Percentiles rank a stretch among this genome's conserved stretches.
Evolutionary conservation across 2,113 vertebrate species (phyloP).

Genomic region (Anolis sagrei): DNA sequence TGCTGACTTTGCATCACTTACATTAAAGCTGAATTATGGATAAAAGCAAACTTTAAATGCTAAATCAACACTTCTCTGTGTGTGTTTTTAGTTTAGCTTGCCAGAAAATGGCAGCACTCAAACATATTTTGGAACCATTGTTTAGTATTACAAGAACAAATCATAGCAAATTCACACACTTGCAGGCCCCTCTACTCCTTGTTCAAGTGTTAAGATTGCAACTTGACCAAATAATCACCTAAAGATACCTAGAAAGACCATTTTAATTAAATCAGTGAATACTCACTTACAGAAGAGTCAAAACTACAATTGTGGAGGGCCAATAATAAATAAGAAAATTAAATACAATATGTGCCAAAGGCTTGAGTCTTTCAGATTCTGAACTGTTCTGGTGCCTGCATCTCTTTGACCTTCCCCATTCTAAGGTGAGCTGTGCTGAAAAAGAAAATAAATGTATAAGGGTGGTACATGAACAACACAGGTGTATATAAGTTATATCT

Average conservation of each 20-base stretch:
- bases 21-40: background rate
- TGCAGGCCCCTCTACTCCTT: too few species aligned
- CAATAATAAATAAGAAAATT: background rate
- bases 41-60: background rate
- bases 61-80: slow-evolving; percentile 5
- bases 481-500: background rate
- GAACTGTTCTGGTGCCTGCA: background rate
- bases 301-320: too few species aligned
- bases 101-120: background rate
- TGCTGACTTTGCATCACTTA: background rate
- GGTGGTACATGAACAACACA: background rate
- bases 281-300: too few species aligned
- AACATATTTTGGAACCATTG: background rate
- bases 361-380: background rate
- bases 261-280: too few species aligned
- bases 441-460: background rate
- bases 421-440: background rate
- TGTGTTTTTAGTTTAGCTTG: background rate
- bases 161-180: too few species aligned
- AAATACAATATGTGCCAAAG: background rate
- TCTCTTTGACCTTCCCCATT: background rate
- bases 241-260: too few species aligned
- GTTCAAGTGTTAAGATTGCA: too few species aligned
- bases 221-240: too few species aligned
- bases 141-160: background rate